A percentile compares a stretch with the other conserved stretches of the same genome.
Evolutionary conservation across 2,113 vertebrate species (phyloP).

Genomic region (Setophaga kirtlandii): DNA sequence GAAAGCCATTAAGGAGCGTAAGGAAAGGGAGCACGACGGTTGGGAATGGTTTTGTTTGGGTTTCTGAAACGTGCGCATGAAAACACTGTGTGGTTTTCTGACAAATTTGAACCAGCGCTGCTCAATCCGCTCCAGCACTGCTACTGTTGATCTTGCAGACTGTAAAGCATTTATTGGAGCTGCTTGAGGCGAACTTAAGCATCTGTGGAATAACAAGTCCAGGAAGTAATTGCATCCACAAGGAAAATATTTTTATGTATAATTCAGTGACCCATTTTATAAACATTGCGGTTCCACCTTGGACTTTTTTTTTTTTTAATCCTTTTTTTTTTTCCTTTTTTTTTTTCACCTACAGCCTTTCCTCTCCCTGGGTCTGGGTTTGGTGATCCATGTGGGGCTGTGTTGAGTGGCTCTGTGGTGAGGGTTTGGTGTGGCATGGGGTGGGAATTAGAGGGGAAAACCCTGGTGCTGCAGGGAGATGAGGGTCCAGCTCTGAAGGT

Average conservation of each 20-base stretch:
- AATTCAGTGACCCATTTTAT: slow-evolving; percentile 64
- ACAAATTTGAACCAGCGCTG: slow-evolving; percentile 38
- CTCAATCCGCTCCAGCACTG: slow-evolving; percentile 35
- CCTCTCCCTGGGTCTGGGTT: not conserved
- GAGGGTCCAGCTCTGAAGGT: rapidly evolving
- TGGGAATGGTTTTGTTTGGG: slow-evolving; percentile 27
- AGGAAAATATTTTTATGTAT: slow-evolving; percentile 68
- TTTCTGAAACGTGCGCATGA: slow-evolving; percentile 29
- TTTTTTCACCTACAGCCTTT: not conserved
- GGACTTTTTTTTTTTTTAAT: not conserved
- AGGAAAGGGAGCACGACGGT: not conserved
- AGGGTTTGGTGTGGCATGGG: not conserved
- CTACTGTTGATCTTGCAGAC: slow-evolving; percentile 50
- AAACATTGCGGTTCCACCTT: slow-evolving; percentile 55
- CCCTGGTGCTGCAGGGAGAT: rapidly evolving
- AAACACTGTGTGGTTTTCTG: slow-evolving; percentile 50
- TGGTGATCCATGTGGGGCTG: not conserved
- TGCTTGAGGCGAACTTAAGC: slow-evolving; percentile 33
- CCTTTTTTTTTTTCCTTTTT: not conserved
- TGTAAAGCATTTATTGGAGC: slow-evolving; percentile 45
- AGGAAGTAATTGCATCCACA: slow-evolving; percentile 59
- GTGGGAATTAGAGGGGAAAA: not conserved
- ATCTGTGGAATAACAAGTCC: slow-evolving; percentile 46
- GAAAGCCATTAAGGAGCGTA: not conserved
- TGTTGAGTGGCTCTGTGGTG: not conserved